Conservation (phyloP, 2,113 vertebrate genomes). For the Herpetotheres cachinnans region DNA sequence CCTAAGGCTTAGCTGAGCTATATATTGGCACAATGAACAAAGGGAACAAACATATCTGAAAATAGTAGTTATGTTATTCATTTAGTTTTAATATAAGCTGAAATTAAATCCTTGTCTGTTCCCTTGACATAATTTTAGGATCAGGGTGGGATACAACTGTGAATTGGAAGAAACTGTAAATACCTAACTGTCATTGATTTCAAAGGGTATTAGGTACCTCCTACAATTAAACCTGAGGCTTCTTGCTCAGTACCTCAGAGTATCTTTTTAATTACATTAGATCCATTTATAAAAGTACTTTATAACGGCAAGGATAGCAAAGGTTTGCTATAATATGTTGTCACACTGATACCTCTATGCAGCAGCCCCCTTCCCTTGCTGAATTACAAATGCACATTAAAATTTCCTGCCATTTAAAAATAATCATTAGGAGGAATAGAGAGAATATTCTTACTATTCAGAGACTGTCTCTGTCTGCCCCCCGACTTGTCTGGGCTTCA, state of each 20-base stretch:
- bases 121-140: not conserved
- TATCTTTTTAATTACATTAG: not conserved
- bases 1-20: conserved; percentile 1
- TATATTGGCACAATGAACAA: conserved; percentile 5
- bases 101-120: conserved; percentile 3
- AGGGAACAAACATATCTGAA: conserved; percentile 13
- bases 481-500: not conserved
- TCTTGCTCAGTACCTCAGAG: not conserved
- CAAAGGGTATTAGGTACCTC: not conserved
- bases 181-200: not conserved
- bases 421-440: conserved; percentile 15
- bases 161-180: not conserved
- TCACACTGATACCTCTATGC: not conserved
- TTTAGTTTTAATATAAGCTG: not conserved
- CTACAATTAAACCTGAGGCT: not conserved
- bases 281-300: not conserved
- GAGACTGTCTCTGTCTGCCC: not conserved
- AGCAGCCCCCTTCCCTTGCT: not conserved
- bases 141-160: not conserved
- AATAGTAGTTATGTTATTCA: not conserved
- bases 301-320: not conserved
- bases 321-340: not conserved
- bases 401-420: conserved; percentile 58
- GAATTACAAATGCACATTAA: conserved; percentile 33
- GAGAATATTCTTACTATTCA: not conserved